phyloP scores from a whole-genome alignment of 23 tunicate species.

The Halocynthia roretzi region DNA sequence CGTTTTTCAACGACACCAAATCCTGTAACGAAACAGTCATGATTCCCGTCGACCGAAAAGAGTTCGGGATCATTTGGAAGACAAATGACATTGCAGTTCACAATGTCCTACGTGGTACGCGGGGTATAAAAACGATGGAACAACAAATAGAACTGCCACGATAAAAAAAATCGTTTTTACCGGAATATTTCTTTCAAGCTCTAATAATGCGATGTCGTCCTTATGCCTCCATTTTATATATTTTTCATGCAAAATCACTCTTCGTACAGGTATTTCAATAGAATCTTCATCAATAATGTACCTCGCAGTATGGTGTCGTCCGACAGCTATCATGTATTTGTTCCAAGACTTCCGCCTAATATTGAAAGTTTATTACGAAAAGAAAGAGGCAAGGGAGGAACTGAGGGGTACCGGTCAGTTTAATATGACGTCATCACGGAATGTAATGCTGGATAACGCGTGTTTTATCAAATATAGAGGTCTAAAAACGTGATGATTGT shows the following conservation, averaged over 20 bases:
- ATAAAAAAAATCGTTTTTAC: neutral
- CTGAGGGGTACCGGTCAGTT: too few relatives aligned
- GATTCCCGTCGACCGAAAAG: neutral
- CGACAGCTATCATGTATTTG: conserved; percentile 3
- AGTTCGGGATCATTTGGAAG: too few relatives aligned
- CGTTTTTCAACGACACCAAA: conserved; percentile 15
- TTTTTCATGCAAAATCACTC: conserved; percentile 5
- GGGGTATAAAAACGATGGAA: too few relatives aligned
- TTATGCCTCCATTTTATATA: conserved; percentile 8
- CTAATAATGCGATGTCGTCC: conserved; percentile 16
- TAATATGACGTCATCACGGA: too few relatives aligned
- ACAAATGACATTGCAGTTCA: too few relatives aligned
- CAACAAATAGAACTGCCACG: too few relatives aligned
- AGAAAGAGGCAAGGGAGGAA: too few relatives aligned
- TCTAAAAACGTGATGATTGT: too few relatives aligned
- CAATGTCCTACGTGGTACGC: too few relatives aligned
- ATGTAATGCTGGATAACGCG: too few relatives aligned
- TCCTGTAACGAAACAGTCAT: conserved; percentile 21
- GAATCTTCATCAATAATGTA: conserved; percentile 3
- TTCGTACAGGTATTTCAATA: neutral
- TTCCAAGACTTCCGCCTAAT: neutral
- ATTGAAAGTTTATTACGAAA: too few relatives aligned
- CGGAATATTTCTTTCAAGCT: conserved; percentile 1
- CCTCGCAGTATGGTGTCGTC: conserved; percentile 11
- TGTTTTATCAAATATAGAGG: too few relatives aligned